A percentile compares a stretch with the other conserved stretches of the same genome.
Conservation (phyloP, 1,140 invertebrate genomes). For the Galendromus occidentalis region DNA sequence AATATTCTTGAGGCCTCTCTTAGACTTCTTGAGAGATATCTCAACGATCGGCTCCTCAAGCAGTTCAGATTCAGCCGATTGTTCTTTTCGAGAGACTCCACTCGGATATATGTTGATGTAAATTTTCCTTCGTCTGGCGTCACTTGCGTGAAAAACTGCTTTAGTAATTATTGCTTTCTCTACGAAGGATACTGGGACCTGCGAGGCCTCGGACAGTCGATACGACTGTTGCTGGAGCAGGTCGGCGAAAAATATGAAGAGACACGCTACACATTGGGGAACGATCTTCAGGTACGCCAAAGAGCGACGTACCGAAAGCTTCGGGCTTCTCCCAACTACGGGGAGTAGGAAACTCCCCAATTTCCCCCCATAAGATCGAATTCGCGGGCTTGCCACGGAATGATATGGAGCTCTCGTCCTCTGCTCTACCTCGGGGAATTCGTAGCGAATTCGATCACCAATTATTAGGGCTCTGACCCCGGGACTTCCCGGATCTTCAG, state of each 20-base stretch:
- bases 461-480: too few relatives aligned
- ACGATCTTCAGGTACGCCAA: too few relatives aligned
- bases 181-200: slow-evolving; percentile 15
- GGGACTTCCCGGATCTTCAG: too few relatives aligned
- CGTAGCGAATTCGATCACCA: neutral
- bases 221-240: slow-evolving; percentile 16
- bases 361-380: neutral
- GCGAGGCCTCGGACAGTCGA: slow-evolving; percentile 17
- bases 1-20: too few relatives aligned
- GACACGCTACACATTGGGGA: neutral
- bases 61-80: too few relatives aligned
- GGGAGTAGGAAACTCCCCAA: neutral
- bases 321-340: neutral
- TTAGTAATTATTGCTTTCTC: neutral
- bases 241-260: slow-evolving; percentile 17
- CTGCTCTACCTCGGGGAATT: neutral
- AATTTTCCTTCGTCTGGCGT: too few relatives aligned
- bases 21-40: too few relatives aligned
- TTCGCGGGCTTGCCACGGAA: neutral
- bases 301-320: too few relatives aligned
- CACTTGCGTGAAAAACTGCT: too few relatives aligned
- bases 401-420: neutral
- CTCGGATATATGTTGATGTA: too few relatives aligned
- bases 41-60: too few relatives aligned
- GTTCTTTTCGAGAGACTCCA: too few relatives aligned